These are phyloP conservation scores for Pachyuromys duprasi DNA, from an alignment of 2,797 vertebrate genomes.

Conservation along the genomic window DNA sequence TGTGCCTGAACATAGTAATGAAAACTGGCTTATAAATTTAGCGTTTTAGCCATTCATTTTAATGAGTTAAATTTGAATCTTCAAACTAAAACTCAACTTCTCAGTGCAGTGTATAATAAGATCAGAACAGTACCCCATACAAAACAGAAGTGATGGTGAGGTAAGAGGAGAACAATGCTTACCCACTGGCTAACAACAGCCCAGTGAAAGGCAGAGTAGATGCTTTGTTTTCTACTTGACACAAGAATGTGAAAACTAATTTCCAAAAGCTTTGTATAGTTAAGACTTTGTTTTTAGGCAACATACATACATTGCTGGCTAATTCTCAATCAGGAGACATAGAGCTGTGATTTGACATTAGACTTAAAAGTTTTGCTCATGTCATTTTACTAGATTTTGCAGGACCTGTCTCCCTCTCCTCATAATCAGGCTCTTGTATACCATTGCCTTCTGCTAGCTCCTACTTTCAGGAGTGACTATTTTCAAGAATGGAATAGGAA, in stretches of 20 bases:
- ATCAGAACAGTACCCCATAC: background rate
- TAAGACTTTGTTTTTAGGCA: background rate
- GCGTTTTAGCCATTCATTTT: background rate
- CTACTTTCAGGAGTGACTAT: background rate
- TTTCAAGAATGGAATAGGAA: background rate
- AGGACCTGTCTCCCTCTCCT: too few species aligned
- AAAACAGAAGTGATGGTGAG: fast-evolving
- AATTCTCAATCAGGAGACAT: background rate
- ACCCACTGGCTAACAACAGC: background rate
- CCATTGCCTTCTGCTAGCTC: background rate
- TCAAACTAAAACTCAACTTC: background rate
- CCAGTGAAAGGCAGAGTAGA: background rate
- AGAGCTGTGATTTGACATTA: background rate
- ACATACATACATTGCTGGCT: background rate
- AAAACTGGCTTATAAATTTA: background rate
- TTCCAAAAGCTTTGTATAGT: background rate
- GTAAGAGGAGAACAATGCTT: background rate
- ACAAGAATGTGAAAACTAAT: background rate
- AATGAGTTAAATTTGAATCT: background rate
- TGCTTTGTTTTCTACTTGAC: background rate
- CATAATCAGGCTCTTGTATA: background rate
- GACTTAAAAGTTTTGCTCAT: background rate
- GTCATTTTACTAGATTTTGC: background rate
- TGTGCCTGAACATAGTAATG: background rate
- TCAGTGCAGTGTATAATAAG: background rate